Conservation (phyloP, 2,888 invertebrate species). For the Hirtodrosophila confusa region DNA sequence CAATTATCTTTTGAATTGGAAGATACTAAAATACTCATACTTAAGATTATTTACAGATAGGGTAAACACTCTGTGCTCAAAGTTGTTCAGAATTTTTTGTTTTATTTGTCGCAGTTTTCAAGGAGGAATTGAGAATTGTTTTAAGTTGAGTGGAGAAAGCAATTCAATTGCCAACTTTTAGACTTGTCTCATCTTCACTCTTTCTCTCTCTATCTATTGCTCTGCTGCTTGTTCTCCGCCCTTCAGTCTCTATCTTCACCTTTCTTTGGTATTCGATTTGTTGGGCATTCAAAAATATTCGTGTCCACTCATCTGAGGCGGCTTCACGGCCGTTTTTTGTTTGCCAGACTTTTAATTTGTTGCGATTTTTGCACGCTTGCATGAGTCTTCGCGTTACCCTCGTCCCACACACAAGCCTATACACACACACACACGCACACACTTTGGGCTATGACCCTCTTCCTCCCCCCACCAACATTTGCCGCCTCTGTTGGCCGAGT, state of each 20-base stretch:
- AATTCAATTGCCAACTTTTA: slow-evolving; percentile 17
- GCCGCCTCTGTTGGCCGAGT: slow-evolving; percentile 51
- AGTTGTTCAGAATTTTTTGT: too few species aligned
- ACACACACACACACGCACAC: slow-evolving; percentile 1
- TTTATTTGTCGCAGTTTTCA: too few species aligned
- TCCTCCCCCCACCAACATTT: background rate
- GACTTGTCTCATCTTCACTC: slow-evolving; percentile 20
- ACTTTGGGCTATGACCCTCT: background rate
- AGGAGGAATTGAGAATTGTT: background rate
- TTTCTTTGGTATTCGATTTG: slow-evolving; percentile 14
- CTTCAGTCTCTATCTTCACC: background rate
- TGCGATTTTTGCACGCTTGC: slow-evolving; percentile 72
- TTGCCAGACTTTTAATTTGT: slow-evolving; percentile 73
- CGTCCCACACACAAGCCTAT: background rate
- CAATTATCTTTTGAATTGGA: too few species aligned
- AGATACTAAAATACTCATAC: too few species aligned
- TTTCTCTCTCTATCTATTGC: background rate
- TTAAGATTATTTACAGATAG: too few species aligned
- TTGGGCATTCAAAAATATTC: slow-evolving; percentile 35
- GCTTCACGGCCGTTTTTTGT: slow-evolving; percentile 52
- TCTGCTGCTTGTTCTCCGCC: background rate
- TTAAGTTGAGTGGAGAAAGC: background rate
- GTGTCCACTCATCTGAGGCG: slow-evolving; percentile 50
- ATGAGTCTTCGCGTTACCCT: slow-evolving; percentile 24
- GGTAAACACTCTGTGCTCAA: too few species aligned